Percentiles rank a stretch among this genome's conserved stretches.
phyloP scores from a whole-genome alignment of 1,140 invertebrate species.

The Cydia amplana region DNA sequence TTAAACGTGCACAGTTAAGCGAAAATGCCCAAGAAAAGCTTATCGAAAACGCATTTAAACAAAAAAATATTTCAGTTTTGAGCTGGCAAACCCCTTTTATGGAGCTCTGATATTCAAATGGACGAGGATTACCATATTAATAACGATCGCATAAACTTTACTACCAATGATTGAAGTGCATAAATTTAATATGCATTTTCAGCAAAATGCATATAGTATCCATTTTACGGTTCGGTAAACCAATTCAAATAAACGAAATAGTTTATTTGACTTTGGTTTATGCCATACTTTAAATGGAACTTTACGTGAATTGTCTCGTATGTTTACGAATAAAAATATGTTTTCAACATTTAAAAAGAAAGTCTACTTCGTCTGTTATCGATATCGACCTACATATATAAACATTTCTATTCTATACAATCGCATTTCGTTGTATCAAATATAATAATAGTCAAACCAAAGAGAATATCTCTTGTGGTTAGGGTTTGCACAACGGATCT shows the following conservation, averaged over 20 bases:
- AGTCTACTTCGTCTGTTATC: too few relatives aligned
- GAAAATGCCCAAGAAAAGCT: background rate
- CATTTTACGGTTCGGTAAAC: slow-evolving; percentile 6
- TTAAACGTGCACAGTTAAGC: too few relatives aligned
- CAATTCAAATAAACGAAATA: background rate
- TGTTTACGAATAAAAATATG: too few relatives aligned
- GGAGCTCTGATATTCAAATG: background rate
- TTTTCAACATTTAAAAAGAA: too few relatives aligned
- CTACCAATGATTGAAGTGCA: slow-evolving; percentile 2
- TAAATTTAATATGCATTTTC: slow-evolving; percentile 19
- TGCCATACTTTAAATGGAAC: too few relatives aligned
- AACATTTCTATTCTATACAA: too few relatives aligned
- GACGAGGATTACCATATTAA: slow-evolving; percentile 4
- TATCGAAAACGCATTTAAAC: background rate
- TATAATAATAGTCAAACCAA: background rate
- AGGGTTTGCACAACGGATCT: too few relatives aligned
- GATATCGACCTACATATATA: too few relatives aligned
- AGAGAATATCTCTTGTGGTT: too few relatives aligned
- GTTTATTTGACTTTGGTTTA: too few relatives aligned
- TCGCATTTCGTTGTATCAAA: too few relatives aligned
- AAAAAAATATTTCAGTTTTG: background rate
- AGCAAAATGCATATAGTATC: background rate
- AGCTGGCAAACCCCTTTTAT: background rate
- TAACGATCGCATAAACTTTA: background rate
- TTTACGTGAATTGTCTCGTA: too few relatives aligned